Base-by-base conservation (phyloP, 1,140 invertebrate genomes). In the Platyscapa corneri region DNA sequence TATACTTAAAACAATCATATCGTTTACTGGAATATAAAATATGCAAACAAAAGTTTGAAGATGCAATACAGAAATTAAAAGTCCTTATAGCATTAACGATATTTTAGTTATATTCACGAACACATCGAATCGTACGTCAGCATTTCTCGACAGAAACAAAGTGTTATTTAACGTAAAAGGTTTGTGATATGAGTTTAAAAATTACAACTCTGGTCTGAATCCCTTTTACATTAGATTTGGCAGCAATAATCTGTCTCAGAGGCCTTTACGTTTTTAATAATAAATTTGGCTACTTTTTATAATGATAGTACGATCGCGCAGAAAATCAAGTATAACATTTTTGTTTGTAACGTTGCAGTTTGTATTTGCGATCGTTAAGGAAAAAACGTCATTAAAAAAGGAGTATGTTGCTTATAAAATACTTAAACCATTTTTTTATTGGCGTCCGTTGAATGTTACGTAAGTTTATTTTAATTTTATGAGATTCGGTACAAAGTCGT, bases 211-310 rank as follows among this genome's bases (percentile, higher is more conserved):
- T 84, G 75, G 75, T 84, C 83, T 78, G 56, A 83, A 77, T 77
- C 37, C 76, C 75, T 78, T 84, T 78, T 84, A 84, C 60, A 78
- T 30, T 74, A 80, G 53, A 60, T n/a, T 74, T 80, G 83, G 46
- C 76, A 74, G 76, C 65, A 85, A 80, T 85, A 79, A 79, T 34
- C 76, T 80, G 76, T 79, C 83, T 72, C 32, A 74, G 77, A 46
- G 83, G 83, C 77, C 83, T 85, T 85, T 85, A 56, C 34, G 83
- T 80, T 85, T 78, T 78, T 72, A 72, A 78, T n/a, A n/a, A 37
- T 56, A 16, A 78, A 75, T 60, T 39, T 30, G 46, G 72, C 82
- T 76, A 84, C 27, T 67, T 84, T 78, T 78, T 78, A 70, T 70
- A 77, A 70, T 32, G 20, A 18, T 60, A 37, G 20, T 39, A 32